phyloP scores from a whole-genome alignment of 2,113 vertebrate species.

The Tragulus kanchil region DNA sequence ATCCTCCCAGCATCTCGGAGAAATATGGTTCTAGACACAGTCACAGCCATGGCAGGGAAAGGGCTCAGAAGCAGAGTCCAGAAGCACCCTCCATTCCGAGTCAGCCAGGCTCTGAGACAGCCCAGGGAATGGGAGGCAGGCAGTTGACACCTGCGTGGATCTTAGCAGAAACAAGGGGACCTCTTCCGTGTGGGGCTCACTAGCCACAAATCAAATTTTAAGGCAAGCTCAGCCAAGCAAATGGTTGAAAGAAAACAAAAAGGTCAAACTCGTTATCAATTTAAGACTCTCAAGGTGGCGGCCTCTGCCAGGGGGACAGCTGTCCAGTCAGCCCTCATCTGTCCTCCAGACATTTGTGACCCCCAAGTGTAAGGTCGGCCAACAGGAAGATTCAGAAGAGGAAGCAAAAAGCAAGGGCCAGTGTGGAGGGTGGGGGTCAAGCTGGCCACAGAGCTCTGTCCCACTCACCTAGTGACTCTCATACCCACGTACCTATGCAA shows the following conservation, averaged over 20 bases:
- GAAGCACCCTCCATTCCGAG: background rate
- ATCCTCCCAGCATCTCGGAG: background rate
- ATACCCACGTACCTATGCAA: background rate
- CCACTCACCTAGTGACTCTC: background rate
- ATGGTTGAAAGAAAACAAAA: background rate
- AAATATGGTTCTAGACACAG: background rate
- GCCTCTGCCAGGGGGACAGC: rapidly evolving
- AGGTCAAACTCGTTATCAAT: constrained; percentile 24
- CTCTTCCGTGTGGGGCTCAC: background rate
- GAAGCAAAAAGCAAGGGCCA: background rate
- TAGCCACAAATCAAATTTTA: background rate
- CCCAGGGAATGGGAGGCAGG: background rate
- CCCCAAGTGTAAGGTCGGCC: background rate
- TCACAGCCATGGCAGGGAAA: background rate
- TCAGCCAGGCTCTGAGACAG: background rate
- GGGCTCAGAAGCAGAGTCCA: background rate
- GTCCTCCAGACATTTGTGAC: background rate
- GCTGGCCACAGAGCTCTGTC: background rate
- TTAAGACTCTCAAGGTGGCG: constrained; percentile 2
- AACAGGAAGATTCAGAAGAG: background rate
- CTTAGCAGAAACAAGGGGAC: background rate
- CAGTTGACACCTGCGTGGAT: background rate
- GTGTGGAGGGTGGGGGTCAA: background rate
- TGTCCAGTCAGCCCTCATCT: background rate
- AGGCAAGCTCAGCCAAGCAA: constrained; percentile 16